Conservation (phyloP, 1,140 invertebrate genomes). For the Neodiprion pinetum region DNA sequence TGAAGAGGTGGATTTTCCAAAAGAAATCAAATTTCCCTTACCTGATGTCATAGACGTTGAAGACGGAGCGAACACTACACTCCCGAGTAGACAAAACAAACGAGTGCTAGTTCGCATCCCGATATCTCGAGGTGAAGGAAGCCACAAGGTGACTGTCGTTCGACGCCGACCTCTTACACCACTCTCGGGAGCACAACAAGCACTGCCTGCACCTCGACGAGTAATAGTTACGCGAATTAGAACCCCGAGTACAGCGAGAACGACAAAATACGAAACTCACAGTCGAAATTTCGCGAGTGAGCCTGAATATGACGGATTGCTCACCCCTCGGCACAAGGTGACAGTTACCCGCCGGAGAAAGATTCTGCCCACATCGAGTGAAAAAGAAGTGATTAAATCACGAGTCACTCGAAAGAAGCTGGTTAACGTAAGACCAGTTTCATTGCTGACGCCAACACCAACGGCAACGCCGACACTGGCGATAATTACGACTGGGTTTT, state of each 20-base stretch:
- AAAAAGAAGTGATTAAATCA: slow-evolving; percentile 30
- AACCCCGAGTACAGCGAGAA: slow-evolving; percentile 31
- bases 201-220: slow-evolving; percentile 40
- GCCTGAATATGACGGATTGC: background rate
- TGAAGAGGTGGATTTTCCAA: background rate
- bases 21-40: background rate
- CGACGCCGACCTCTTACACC: slow-evolving; percentile 47
- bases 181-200: slow-evolving; percentile 7
- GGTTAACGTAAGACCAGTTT: slow-evolving; percentile 50
- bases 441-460: slow-evolving; percentile 43
- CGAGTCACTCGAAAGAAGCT: slow-evolving; percentile 56
- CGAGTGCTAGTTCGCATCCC: slow-evolving; percentile 53
- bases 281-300: background rate
- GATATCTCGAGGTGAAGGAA: slow-evolving; percentile 43
- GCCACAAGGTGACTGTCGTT: slow-evolving; percentile 55
- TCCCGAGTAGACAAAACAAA: slow-evolving; percentile 36
- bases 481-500: slow-evolving; percentile 59
- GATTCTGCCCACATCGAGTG: slow-evolving; percentile 37
- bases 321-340: slow-evolving; percentile 46
- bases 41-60: background rate
- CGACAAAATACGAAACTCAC: slow-evolving; percentile 21
- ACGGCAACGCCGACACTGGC: slow-evolving; percentile 47
- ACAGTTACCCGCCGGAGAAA: slow-evolving; percentile 56
- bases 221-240: slow-evolving; percentile 52
- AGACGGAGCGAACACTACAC: background rate